Base-by-base conservation (phyloP, 2,888 invertebrate genomes). In the Ophraella communa region DNA sequence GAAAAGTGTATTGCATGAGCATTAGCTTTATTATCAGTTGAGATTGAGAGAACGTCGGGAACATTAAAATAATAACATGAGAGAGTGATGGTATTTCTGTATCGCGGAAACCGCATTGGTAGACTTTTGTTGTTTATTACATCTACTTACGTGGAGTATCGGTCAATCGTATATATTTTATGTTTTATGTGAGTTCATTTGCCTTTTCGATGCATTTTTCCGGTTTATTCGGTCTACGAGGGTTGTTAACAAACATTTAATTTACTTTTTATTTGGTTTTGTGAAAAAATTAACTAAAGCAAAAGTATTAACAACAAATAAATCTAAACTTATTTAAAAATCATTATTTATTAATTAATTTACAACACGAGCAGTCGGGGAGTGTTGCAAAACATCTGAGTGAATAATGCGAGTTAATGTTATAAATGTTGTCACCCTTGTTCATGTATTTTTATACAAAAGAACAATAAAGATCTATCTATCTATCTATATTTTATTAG, bases 31-130 rank as follows among this genome's bases (percentile, higher is more conserved):
- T 23, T 49, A 4, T 49, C 14, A 8, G 27, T 27, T 4, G 18
- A 49, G n/a, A 10, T 51, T 27, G 24, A 51, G 27, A 51, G 49
- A 51, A 17, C 27, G 49, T 51, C 17, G n/a, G 7, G n/a, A 47
- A 47, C 23, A 47, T 47, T 27, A 27, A 27, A 51, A 51, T 24
- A 24, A 51, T 51, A 58, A 58, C 49, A 49, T 39, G 59, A 59
- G 39, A 17, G 49, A 59, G 59, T 44, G 44, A 60, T 18, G 44
- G 27, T 60, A 44, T 60, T 44, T 52, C 52, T 60, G 35, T 33
- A 44, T 60, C 60, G 44, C 60, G 60, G 60, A 60, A 60, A 60
- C 52, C 17, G 52, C 49, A 49, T 58, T 21, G 52, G 49, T 33
- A 51, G 49, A 24, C 52, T 60, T 52, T 7, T 44, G 18, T 60